A percentile compares a stretch with the other conserved stretches of the same genome.
These are phyloP conservation scores for Pilophorus perplexus DNA, from an alignment of 2,888 invertebrate genomes.

Conservation along the genomic window DNA sequence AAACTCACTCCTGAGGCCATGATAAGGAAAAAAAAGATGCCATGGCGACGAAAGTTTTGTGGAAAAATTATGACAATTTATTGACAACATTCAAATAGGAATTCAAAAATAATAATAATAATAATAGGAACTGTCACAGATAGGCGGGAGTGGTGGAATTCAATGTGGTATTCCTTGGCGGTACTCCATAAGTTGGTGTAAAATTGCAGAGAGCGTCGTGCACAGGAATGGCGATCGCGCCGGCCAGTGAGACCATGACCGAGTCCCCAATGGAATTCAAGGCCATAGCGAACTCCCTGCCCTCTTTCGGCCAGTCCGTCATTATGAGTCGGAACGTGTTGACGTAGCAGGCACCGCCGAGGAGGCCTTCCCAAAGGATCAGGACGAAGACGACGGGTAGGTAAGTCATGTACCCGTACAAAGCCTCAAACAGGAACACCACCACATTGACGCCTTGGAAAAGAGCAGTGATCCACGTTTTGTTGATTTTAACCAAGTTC, in stretches of 20 bases:
- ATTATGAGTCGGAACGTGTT: slow-evolving; percentile 69
- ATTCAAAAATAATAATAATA: too few species aligned
- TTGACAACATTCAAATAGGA: too few species aligned
- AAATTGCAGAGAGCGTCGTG: slow-evolving; percentile 27
- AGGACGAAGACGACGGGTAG: slow-evolving; percentile 65
- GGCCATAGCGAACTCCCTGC: slow-evolving; percentile 34
- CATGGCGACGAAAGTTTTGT: too few species aligned
- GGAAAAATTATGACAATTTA: too few species aligned
- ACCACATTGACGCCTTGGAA: slow-evolving; percentile 64
- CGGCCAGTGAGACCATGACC: slow-evolving; percentile 31
- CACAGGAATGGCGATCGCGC: slow-evolving; percentile 17
- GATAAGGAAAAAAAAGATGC: too few species aligned
- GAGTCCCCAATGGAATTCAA: slow-evolving; percentile 35
- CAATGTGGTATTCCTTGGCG: not conserved
- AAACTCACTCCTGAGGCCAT: too few species aligned
- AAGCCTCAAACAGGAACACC: slow-evolving; percentile 62
- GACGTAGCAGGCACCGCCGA: slow-evolving; percentile 74
- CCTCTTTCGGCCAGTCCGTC: slow-evolving; percentile 51
- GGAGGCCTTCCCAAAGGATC: slow-evolving; percentile 71
- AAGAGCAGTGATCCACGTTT: slow-evolving; percentile 67
- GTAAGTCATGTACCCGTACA: slow-evolving; percentile 63
- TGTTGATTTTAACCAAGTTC: slow-evolving; percentile 63
- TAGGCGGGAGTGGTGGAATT: not conserved
- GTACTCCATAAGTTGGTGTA: not conserved
- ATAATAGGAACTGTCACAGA: not conserved